A percentile compares a stretch with the other conserved stretches of the same genome.
Conservation (phyloP, 92 coral and sea anemone species). For the Pocillopora grandis region DNA sequence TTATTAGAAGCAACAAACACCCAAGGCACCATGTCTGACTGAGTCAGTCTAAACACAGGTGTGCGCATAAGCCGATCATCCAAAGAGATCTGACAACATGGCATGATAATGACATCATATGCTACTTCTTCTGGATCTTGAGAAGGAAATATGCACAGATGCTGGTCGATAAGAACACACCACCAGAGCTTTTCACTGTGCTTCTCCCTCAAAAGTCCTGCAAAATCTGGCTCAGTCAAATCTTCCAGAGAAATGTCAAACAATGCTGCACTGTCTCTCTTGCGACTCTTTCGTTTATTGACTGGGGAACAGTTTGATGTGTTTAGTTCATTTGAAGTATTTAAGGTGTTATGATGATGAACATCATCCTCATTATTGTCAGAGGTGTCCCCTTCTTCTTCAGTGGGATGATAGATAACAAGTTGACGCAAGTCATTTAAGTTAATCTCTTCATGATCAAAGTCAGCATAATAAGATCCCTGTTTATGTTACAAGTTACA, state of each 20-base stretch:
- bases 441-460: constrained; percentile 68
- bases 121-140: constrained; percentile 95
- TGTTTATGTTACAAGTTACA: constrained; percentile 41
- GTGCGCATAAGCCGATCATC: constrained; percentile 93
- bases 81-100: constrained; percentile 96
- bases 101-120: constrained; percentile 92
- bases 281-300: constrained; percentile 73
- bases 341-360: constrained; percentile 22
- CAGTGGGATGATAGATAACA: constrained; percentile 82
- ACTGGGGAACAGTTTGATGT: constrained; percentile 46
- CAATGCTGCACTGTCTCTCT: constrained; percentile 95
- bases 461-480: constrained; percentile 26
- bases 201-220: constrained; percentile 87
- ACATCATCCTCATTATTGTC: constrained; percentile 49
- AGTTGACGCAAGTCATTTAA: constrained; percentile 76
- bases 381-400: constrained; percentile 64
- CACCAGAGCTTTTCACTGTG: constrained; percentile 96
- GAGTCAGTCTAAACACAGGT: constrained; percentile 95
- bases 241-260: constrained; percentile 94
- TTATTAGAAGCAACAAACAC: constrained; percentile 89
- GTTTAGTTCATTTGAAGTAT: constrained; percentile 26
- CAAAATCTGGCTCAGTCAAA: constrained; percentile 85
- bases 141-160: constrained; percentile 93
- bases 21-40: constrained; percentile 95
- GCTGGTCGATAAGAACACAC: constrained; percentile 96